Evolutionary conservation across 1,140 invertebrate species (phyloP).

Genomic region (Bombus affinis): DNA sequence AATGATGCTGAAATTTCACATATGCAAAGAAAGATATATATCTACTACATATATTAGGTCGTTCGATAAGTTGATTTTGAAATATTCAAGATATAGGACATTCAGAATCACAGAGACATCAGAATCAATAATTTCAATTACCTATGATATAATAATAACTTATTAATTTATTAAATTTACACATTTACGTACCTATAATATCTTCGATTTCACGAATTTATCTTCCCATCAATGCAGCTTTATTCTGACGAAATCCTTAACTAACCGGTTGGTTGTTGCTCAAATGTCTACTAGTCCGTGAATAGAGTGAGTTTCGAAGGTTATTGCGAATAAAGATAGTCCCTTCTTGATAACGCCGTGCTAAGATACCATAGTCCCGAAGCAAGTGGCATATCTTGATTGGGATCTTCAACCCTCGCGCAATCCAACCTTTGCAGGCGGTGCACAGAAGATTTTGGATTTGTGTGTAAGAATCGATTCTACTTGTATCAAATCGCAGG

Average conservation of each 20-base stretch:
- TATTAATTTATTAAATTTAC: too few species aligned
- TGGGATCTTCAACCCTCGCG: conserved; percentile 64
- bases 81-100: too few species aligned
- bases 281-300: conserved; percentile 60
- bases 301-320: conserved; percentile 58
- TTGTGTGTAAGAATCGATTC: conserved; percentile 64
- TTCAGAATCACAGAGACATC: too few species aligned
- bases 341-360: conserved; percentile 62
- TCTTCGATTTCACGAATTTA: background rate
- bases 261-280: conserved; percentile 40
- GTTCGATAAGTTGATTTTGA: too few species aligned
- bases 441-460: conserved; percentile 34
- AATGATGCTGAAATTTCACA: too few species aligned
- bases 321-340: conserved; percentile 74
- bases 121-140: too few species aligned
- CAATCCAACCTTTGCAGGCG: conserved; percentile 44
- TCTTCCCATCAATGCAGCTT: background rate
- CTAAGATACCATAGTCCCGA: conserved; percentile 69
- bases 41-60: too few species aligned
- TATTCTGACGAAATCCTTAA: conserved; percentile 21
- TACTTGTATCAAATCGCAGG: conserved; percentile 13
- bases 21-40: too few species aligned
- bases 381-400: conserved; percentile 72
- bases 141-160: too few species aligned
- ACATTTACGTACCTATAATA: background rate